Evolutionary conservation across 2,888 invertebrate genomes (phyloP), one percentile per base, ranked within the genome.

Genomic region (Smittia aterrima): DNA sequence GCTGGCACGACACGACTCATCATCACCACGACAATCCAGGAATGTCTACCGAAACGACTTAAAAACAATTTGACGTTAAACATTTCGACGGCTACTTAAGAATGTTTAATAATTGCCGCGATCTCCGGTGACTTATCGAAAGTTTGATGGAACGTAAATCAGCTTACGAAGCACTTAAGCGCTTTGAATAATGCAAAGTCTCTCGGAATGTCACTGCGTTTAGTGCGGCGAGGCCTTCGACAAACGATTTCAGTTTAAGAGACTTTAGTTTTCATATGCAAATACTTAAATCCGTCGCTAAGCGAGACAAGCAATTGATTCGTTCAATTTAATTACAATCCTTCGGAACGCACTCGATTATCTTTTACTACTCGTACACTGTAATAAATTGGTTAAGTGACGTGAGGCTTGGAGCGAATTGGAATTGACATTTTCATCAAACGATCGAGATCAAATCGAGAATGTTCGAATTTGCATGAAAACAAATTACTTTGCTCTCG

Each of bases 381-480:
- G 47, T n/a, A 47, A 11, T 16, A 47, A 47, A 47, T 47, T 47
- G 47, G 47, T 11, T 47, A 47, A 47, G 2, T 47, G 16, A 47
- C 47, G 47, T n/a, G 47, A 9, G 2, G 47, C 16, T 47, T n/a
- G 16, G 41, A 25, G 13, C 11, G 13, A 62, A 67, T 67, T 67
- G 20, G 18, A 67, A 38, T 68, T 68, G 68, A 68, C 68, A 68
- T 68, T 68, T 68, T 53, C 68, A 47, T 68, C 68, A 68, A 47
- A 47, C 47, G 32, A 32, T 47, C 47, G 47, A n/a, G 47, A 47
- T 32, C 32, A 32, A 13, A 47, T 47, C 47, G 47, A 47, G 47
- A 47, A 47, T 16, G 47, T 47, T 47, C n/a, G 47, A 11, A 58
- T 58, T 22, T 18, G 22, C 58, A 58, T 58, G 9, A 22, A 58